Percentiles rank a stretch among this genome's conserved stretches.
These are phyloP conservation scores for Vulpes lagopus DNA, from an alignment of 2,113 vertebrate species.

Conservation along the genomic window DNA sequence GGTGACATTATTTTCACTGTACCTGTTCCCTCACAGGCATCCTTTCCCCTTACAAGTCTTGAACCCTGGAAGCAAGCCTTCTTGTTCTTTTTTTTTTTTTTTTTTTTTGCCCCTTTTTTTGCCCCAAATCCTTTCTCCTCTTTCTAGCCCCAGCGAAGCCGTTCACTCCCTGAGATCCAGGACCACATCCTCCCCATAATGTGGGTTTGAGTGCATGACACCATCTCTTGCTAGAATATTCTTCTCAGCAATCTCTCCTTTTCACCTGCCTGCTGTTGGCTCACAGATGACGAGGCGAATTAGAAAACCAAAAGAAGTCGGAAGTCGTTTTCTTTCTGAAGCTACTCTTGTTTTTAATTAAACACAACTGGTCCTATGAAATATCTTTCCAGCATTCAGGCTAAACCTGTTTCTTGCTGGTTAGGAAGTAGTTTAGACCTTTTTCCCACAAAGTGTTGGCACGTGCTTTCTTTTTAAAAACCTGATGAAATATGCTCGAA, in stretches of 20 bases:
- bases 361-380: background rate
- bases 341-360: background rate
- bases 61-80: background rate
- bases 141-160: background rate
- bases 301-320: conserved; percentile 18
- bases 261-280: background rate
- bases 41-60: background rate
- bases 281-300: background rate
- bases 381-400: background rate
- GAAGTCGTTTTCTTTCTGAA: background rate
- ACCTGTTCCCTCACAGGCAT: background rate
- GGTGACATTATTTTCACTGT: background rate
- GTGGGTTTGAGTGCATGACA: background rate
- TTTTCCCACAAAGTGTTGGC: background rate
- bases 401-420: background rate
- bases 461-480: background rate
- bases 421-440: background rate
- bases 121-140: background rate
- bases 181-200: background rate
- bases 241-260: background rate
- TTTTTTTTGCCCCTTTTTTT: background rate
- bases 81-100: background rate
- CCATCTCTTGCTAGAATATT: background rate
- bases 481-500: background rate
- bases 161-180: background rate